Conservation (phyloP, 2,113 vertebrate genomes). For the Sylvietta virens region DNA sequence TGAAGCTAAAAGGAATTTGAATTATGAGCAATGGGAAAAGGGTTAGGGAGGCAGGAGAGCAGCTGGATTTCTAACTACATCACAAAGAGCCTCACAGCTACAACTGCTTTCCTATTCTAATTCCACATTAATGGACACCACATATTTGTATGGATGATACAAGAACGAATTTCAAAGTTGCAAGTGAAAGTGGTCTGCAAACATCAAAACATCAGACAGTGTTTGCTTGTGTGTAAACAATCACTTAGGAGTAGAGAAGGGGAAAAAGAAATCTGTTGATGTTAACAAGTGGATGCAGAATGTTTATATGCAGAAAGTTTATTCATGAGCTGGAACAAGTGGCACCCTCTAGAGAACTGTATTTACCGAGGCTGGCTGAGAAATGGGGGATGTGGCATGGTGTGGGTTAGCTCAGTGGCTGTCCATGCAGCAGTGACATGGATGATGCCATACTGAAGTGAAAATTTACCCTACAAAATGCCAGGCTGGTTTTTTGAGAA, state of each 20-base stretch:
- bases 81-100: not conserved
- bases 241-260: not conserved
- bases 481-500: not conserved
- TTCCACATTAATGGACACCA: not conserved
- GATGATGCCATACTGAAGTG: not conserved
- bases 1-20: constrained; percentile 48
- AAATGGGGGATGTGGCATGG: fast-evolving
- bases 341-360: not conserved
- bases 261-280: not conserved
- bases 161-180: not conserved
- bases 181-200: not conserved
- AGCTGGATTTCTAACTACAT: constrained; percentile 28
- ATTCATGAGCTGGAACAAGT: not conserved
- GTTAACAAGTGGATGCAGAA: not conserved
- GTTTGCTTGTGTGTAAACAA: not conserved
- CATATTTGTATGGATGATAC: not conserved
- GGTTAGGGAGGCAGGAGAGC: not conserved
- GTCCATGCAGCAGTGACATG: not conserved
- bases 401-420: not conserved
- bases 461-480: not conserved
- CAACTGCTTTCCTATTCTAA: not conserved
- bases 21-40: constrained; percentile 24
- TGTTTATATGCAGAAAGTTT: not conserved
- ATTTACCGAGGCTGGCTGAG: not conserved
- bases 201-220: not conserved